Conservation (phyloP, 1,140 invertebrate species). For the Micrasema longulum region DNA sequence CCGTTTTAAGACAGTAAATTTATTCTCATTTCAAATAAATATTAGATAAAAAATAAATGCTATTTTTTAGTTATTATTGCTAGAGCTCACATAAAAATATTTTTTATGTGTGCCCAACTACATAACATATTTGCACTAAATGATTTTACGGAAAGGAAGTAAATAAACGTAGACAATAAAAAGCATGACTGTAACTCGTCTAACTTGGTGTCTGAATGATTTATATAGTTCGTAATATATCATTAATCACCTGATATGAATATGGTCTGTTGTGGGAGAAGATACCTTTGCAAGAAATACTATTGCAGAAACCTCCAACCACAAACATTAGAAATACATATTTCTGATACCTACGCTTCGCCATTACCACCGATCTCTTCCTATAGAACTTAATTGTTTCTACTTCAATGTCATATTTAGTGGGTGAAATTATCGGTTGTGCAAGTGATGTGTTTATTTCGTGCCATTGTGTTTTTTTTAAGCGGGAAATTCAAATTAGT, state of each 20-base stretch:
- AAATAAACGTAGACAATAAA: no score
- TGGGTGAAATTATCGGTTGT: constrained; percentile 7
- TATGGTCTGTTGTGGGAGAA: constrained; percentile 28
- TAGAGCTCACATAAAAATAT: no score
- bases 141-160: no score
- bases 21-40: no score
- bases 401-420: constrained; percentile 17
- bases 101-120: no score
- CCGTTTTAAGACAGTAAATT: no score
- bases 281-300: constrained; percentile 7
- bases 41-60: no score
- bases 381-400: constrained; percentile 9
- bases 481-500: constrained; percentile 26
- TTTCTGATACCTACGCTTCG: constrained; percentile 7
- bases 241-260: constrained; percentile 1
- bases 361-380: constrained; percentile 11
- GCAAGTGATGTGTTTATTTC: constrained; percentile 30
- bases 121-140: no score
- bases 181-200: no score
- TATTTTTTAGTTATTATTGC: no score
- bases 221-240: constrained; percentile 5
- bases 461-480: constrained; percentile 12
- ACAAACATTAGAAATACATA: not conserved
- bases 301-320: not conserved
- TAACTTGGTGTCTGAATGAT: constrained; percentile 6